phyloP scores from a whole-genome alignment of 2,888 invertebrate species.

The Drosophila austrosaltans region DNA sequence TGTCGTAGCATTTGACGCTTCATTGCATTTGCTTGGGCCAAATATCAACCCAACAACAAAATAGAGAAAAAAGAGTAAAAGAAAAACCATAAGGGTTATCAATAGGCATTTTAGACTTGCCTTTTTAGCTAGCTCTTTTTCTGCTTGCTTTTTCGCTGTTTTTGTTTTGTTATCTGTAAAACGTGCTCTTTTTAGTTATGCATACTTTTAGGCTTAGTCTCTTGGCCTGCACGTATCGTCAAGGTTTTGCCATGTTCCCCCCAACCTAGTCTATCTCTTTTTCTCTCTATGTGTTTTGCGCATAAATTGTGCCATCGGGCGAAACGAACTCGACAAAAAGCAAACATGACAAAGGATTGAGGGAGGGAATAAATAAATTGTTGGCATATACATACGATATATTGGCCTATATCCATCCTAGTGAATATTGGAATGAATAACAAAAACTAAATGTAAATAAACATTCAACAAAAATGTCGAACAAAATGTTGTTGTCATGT shows the following conservation, averaged over 20 bases:
- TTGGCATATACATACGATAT: constrained; percentile 36
- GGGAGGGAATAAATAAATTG: constrained; percentile 48
- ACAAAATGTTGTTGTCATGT: neutral
- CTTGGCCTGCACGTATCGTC: constrained; percentile 53
- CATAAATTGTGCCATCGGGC: constrained; percentile 55
- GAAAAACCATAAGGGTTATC: constrained; percentile 49
- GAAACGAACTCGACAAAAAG: constrained; percentile 34
- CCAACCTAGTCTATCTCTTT: neutral
- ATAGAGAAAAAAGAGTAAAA: too few species aligned
- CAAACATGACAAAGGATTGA: constrained; percentile 56
- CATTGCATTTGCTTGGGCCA: constrained; percentile 3
- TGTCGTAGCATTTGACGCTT: constrained; percentile 6
- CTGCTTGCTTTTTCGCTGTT: constrained; percentile 28
- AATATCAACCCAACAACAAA: constrained; percentile 10
- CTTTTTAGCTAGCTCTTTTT: constrained; percentile 17
- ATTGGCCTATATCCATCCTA: neutral
- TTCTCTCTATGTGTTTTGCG: constrained; percentile 29
- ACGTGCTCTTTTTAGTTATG: constrained; percentile 74
- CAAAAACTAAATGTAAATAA: constrained; percentile 3
- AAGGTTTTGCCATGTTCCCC: constrained; percentile 36
- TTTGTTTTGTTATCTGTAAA: constrained; percentile 63
- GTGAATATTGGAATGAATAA: neutral
- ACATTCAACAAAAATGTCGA: neutral
- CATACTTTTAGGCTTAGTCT: constrained; percentile 72
- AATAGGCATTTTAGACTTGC: constrained; percentile 52